Evolutionary conservation across 2,888 invertebrate genomes (phyloP), one percentile per base, ranked within the genome.

Genomic region (Pomacea canaliculata): DNA sequence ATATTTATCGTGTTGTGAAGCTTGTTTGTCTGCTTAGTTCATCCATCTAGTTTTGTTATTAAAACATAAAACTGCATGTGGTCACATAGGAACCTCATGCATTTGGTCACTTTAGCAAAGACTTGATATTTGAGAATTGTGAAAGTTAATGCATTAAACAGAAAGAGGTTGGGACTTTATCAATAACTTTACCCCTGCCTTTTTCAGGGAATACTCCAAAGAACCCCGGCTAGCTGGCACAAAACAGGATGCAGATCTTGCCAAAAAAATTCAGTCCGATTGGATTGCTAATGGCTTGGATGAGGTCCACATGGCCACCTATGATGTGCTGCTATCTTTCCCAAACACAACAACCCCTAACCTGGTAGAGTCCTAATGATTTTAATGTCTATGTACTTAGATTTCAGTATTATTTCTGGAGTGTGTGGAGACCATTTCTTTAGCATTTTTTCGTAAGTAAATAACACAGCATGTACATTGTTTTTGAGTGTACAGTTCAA

Each of bases 171-270:
- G 7, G 2, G 63, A 12, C 27, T n/a, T 5, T 66, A n/a, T n/a
- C 2, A 48, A 48, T 37, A 10, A 16, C 56, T 71, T 23, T 69
- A 27, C 48, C 46, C 62, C 12, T 13, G 7, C 23, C 37, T 27
- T 56, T 71, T 73, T 0, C 74, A 85, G 85, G 68, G 73, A 77
- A 12, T 80, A 85, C 66, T 81, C 84, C n/a, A 73, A 73, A 23
- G 74, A 83, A n/a, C 84, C 87, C 27, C 86, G 86, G 65, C 51
- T 87, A 65, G 84, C 84, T n/a, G 88, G 87, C 13, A 85, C 84
- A 0, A 71, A 71, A 8, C 80, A 79, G 13, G 84, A 84, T 62
- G 66, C 74, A 13, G 78, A 80, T 16, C 73, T 83, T 10, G 87
- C 86, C 18, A 66, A 82, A 12, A 80, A 73, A 73, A 80, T 88